Evolutionary conservation across 2,113 vertebrate genomes (phyloP), one percentile per base, ranked within the genome.

Genomic region (Sinocyclocheilus maitianheensis): DNA sequence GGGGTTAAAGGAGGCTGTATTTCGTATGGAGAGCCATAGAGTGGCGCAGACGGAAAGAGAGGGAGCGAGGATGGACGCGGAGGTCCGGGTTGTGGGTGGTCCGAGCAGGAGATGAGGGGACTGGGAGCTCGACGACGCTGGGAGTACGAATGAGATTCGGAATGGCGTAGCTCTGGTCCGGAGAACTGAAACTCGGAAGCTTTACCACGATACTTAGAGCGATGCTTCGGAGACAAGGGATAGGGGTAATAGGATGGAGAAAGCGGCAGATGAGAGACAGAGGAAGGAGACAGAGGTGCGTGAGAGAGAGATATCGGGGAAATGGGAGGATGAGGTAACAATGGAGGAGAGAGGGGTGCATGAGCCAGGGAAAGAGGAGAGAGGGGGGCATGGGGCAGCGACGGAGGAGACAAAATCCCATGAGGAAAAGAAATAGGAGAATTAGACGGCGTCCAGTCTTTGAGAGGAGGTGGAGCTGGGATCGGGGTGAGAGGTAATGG

Each of bases 1-100:
- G 94, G 95, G 55, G 94, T 95, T 78, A 95, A 90, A 26, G 93
- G 92, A 40, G 90, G 87, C 0, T 94, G 93, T 74, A 95, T 91
- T 88, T 97, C 91, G 53, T 93, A 95, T 7, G 93, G 94, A 78
- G 91, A 88, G 85, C 83, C 92, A 87, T 95, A 95, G 74, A 94
- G 51, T 0, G 94, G 93, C 48, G 94, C 91, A 53, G 93, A 95
- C 84, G 97, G 97, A 86, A 98, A 95, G 86, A 97, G 96, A 78
- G 97, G 97, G 74, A 97, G 95, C 67, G 97, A 97, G 4, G 97
- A 96, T 12, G 97, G 97, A 53, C 97, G 93, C 20, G 96, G 96
- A 2, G 96, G 96, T 86, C 94, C 93, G 78, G 96, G 94, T 83
- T 94, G 96, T 84, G 94, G 90, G 87, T 93, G 95, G 87, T 97